A percentile compares a stretch with the other conserved stretches of the same genome.
These are phyloP conservation scores for Macaria liturata DNA, from an alignment of 2,888 invertebrate genomes.

Conservation along the genomic window DNA sequence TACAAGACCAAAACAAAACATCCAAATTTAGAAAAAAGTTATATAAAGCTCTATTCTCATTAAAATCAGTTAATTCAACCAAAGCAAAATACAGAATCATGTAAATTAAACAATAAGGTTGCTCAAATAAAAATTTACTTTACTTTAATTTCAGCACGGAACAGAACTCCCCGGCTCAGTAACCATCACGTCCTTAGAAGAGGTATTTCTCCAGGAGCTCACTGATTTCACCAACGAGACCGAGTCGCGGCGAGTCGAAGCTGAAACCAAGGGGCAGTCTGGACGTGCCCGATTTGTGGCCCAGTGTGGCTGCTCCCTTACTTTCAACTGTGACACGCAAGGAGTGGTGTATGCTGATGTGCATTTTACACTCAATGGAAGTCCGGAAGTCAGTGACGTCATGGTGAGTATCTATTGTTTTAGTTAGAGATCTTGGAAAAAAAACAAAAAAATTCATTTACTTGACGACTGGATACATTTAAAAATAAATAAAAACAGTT, in stretches of 20 bases:
- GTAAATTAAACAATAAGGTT: too few species aligned
- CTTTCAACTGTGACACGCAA: conserved; percentile 46
- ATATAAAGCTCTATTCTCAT: too few species aligned
- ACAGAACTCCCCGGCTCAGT: conserved; percentile 47
- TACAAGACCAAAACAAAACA: too few species aligned
- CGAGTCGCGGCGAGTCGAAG: conserved; percentile 46
- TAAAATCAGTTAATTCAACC: too few species aligned
- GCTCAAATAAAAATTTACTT: too few species aligned
- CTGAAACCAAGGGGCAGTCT: conserved; percentile 38
- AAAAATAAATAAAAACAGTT: too few species aligned
- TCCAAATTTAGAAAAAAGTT: too few species aligned
- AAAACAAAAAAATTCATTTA: too few species aligned
- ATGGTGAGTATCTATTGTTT: conserved; percentile 34
- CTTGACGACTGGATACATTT: too few species aligned
- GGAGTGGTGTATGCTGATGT: conserved; percentile 54
- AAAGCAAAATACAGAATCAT: too few species aligned
- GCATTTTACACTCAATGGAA: conserved; percentile 45
- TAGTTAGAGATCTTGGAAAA: too few species aligned
- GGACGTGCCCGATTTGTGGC: conserved; percentile 57
- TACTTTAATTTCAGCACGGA: conserved; percentile 49
- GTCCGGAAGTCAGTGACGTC: conserved; percentile 41
- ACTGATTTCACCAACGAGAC: conserved; percentile 61
- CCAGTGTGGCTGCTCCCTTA: conserved; percentile 51
- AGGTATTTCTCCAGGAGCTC: conserved; percentile 60
- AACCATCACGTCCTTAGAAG: conserved; percentile 57